Evolutionary conservation across 2,797 vertebrate genomes (phyloP), one percentile per base, ranked within the genome.

Genomic region (Moxostoma hubbsi): DNA sequence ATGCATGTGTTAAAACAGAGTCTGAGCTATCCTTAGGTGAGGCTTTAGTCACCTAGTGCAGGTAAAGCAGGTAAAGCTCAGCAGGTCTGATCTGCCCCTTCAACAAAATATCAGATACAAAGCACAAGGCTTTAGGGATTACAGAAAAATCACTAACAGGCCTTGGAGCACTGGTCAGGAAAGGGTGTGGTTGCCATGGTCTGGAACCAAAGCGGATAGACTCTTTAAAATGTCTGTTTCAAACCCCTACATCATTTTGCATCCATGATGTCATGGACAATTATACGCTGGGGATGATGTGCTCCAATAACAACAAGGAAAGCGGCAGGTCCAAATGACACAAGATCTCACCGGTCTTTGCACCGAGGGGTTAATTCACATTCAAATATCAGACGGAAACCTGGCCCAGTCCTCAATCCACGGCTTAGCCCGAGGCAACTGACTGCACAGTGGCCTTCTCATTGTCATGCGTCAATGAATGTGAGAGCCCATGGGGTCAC

Each of bases 391-490:
- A 36, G 36, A 36, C 36, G 36, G 36, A 36, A 36, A 36, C 36
- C 36, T 36, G 53, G 57, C n/a, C 71, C 68, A 18, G 15, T 13
- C 62, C 50, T 71, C 18, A 59, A 63, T 72, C 65, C 9, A n/a
- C 8, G 51, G 78, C 16, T 63, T 70, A 74, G 81, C 84, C 81
- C n/a, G 54, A 72, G 75, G 82, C 81, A 36, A 73, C 49, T 80
- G 81, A 65, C 73, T 83, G 68, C 85, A 82, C 80, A 51, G 54
- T 86, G 80, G 82, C 63, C 53, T 65, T 66, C 57, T 88, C 66
- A 92, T 91, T 92, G 91, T 92, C 71, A 89, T 91, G 87, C 87
- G 71, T 81, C 73, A 85, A 78, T 86, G 54, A 79, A 75, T 74
- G 81, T 43, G 45, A 83, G 77, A 85, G 86, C 88, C 85, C 18